A percentile compares a stretch with the other conserved stretches of the same genome.
These are phyloP conservation scores for Fulica atra DNA, from an alignment of 2,113 vertebrate species.

Conservation along the genomic window DNA sequence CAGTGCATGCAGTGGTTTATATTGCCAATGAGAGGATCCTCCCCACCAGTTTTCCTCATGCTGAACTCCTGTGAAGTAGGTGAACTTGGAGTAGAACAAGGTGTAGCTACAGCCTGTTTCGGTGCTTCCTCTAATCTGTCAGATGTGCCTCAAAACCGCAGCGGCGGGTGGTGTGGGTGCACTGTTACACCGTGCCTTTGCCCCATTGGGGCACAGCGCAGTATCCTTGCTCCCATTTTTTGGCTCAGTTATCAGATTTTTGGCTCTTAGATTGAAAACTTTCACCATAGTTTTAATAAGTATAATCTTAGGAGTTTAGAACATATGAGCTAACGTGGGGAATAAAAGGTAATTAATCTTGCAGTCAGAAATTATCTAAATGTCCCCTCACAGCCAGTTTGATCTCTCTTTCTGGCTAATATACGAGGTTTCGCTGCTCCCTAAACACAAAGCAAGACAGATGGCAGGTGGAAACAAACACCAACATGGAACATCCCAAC, in stretches of 20 bases:
- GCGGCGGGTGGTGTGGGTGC: rapidly evolving
- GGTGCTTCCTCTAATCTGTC: neutral
- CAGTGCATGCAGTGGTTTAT: neutral
- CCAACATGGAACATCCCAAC: neutral
- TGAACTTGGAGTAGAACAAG: neutral
- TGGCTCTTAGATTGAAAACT: neutral
- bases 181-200: rapidly evolving
- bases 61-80: neutral
- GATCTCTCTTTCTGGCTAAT: neutral
- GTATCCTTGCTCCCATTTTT: neutral
- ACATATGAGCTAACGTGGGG: neutral
- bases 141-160: neutral
- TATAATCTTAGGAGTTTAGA: neutral
- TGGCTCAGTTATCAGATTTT: neutral
- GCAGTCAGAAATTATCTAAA: neutral
- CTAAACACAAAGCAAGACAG: neutral
- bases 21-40: neutral
- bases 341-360: neutral
- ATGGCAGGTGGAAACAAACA: neutral
- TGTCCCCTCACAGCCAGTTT: neutral
- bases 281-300: neutral
- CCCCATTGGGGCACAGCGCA: neutral
- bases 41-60: neutral
- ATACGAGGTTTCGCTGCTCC: neutral
- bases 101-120: neutral